Conservation (phyloP, 2,113 vertebrate genomes). For the Petrocephalus microphthalmus region DNA sequence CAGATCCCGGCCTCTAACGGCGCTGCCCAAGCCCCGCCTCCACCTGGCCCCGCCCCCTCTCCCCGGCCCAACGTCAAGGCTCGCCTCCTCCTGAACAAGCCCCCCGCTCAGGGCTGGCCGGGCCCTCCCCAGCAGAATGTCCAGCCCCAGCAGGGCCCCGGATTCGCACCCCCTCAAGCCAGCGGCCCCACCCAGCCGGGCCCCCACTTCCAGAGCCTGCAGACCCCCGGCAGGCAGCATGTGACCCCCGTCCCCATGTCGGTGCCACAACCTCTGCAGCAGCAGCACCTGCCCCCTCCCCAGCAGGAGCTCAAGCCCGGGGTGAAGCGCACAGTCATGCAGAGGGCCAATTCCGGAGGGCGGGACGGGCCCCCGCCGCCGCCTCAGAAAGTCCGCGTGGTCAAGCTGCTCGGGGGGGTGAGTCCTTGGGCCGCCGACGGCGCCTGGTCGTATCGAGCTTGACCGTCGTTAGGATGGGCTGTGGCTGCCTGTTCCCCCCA, state of each 20-base stretch:
- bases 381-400: slow-evolving; percentile 85
- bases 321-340: slow-evolving; percentile 90
- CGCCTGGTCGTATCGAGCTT: not conserved
- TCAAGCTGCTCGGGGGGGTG: slow-evolving; percentile 86
- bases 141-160: slow-evolving; percentile 33
- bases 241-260: slow-evolving; percentile 41
- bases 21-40: slow-evolving; percentile 28
- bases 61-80: slow-evolving; percentile 50
- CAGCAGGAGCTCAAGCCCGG: slow-evolving; percentile 61
- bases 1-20: slow-evolving; percentile 27
- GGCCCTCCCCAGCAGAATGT: slow-evolving; percentile 32
- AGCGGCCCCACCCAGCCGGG: slow-evolving; percentile 48
- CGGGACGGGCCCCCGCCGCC: slow-evolving; percentile 66
- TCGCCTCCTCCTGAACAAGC: slow-evolving; percentile 50
- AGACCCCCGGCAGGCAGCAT: slow-evolving; percentile 21
- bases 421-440: slow-evolving; percentile 52
- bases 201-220: slow-evolving; percentile 44
- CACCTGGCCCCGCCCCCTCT: slow-evolving; percentile 27
- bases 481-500: not conserved
- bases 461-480: not conserved
- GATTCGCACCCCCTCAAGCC: slow-evolving; percentile 48
- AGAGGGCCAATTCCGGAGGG: slow-evolving; percentile 68
- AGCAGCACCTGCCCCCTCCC: slow-evolving; percentile 31
- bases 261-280: slow-evolving; percentile 13
- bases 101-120: slow-evolving; percentile 15